Evolutionary conservation across 1,140 invertebrate species (phyloP).

Genomic region (Batillaria attramentaria): DNA sequence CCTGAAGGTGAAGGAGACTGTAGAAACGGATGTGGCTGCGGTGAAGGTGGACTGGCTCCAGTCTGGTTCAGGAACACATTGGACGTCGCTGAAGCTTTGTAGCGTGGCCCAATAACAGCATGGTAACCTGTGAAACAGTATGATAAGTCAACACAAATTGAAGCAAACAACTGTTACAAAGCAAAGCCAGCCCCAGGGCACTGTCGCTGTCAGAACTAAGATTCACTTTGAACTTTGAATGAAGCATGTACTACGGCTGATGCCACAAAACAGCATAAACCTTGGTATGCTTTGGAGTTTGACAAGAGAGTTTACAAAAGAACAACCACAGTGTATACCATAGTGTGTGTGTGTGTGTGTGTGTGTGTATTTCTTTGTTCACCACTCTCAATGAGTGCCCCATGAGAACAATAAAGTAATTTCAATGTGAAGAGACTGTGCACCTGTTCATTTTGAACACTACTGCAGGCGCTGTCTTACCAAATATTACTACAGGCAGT

Average conservation of each 20-base stretch:
- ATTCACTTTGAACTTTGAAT: background rate
- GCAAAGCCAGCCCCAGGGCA: background rate
- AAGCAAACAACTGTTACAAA: background rate
- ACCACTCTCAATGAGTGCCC: no score
- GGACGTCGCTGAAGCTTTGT: constrained; percentile 43
- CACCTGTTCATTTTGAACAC: background rate
- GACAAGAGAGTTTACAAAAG: background rate
- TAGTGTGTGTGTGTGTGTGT: background rate
- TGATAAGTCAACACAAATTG: constrained; percentile 8
- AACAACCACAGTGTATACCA: background rate
- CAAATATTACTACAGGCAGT: background rate
- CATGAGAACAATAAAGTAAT: no score
- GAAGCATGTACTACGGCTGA: background rate
- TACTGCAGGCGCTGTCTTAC: background rate
- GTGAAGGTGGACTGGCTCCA: constrained; percentile 7
- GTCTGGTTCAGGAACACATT: constrained; percentile 41
- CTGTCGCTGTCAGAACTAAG: background rate
- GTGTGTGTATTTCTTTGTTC: background rate
- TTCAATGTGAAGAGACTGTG: background rate
- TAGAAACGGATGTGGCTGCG: constrained; percentile 28
- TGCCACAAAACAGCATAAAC: background rate
- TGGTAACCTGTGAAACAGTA: constrained; percentile 62
- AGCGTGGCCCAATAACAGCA: constrained; percentile 52
- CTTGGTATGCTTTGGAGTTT: background rate
- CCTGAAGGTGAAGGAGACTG: constrained; percentile 26